phyloP scores from a whole-genome alignment of 1,140 invertebrate species.

The Drosophila simulans region DNA sequence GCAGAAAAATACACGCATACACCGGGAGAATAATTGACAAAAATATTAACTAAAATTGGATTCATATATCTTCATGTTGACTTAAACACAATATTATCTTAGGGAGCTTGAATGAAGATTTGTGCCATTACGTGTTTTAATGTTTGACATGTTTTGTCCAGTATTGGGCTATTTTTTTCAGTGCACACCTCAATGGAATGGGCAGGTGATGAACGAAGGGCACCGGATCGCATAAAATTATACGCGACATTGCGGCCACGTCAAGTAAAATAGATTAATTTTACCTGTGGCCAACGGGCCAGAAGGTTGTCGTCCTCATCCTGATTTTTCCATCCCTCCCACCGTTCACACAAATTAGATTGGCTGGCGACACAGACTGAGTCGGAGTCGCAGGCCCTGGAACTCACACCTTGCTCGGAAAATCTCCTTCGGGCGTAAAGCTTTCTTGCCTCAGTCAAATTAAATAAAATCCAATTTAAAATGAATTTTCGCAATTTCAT shows the following conservation, averaged over 20 bases:
- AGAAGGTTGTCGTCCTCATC: conserved; percentile 46
- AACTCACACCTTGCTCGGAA: conserved; percentile 19
- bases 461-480: conserved; percentile 84
- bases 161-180: neutral
- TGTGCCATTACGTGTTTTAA: no score
- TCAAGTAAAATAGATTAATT: conserved; percentile 82
- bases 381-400: neutral
- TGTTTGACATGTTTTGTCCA: neutral
- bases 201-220: conserved; percentile 7
- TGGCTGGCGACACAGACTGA: conserved; percentile 52
- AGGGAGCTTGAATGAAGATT: no score
- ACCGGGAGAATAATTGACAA: neutral
- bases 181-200: conserved; percentile 7
- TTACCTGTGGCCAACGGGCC: conserved; percentile 74
- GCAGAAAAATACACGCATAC: conserved; percentile 73
- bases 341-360: conserved; percentile 67
- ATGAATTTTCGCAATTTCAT: conserved; percentile 84
- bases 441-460: conserved; percentile 78
- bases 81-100: neutral
- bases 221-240: conserved; percentile 70
- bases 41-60: no score
- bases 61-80: neutral
- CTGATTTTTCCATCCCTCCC: conserved; percentile 6
- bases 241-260: conserved; percentile 78
- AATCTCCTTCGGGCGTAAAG: conserved; percentile 61